phyloP scores from a whole-genome alignment of 2,113 vertebrate genomes.

The Porphyrio hochstetteri region DNA sequence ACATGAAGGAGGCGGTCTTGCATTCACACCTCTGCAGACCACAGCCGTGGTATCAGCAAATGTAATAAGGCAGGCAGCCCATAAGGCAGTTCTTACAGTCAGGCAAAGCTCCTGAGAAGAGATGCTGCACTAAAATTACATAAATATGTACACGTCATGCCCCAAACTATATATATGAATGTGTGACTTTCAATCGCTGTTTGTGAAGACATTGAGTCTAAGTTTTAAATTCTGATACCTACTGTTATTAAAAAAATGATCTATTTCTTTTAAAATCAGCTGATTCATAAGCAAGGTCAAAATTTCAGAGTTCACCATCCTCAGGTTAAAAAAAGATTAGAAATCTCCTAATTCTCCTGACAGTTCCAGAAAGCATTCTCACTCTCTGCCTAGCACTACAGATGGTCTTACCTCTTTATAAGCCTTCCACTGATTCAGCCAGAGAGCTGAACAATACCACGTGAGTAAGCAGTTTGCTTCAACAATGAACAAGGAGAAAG shows the following conservation, averaged over 20 bases:
- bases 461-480: neutral
- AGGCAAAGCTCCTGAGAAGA: neutral
- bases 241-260: neutral
- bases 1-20: neutral
- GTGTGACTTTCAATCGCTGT: neutral
- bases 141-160: neutral
- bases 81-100: neutral
- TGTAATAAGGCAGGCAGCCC: neutral
- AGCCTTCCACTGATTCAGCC: neutral
- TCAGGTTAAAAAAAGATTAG: neutral
- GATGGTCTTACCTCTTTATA: neutral
- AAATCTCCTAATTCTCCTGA: neutral
- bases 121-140: neutral
- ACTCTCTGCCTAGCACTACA: neutral
- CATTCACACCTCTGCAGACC: neutral
- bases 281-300: neutral
- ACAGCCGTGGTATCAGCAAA: neutral
- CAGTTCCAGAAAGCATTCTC: constrained; percentile 22
- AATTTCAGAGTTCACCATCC: neutral
- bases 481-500: neutral
- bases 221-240: neutral
- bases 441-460: neutral
- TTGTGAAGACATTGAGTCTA: neutral
- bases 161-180: neutral
- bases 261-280: neutral